Percentiles rank a stretch among this genome's conserved stretches.
phyloP scores from a whole-genome alignment of 2,888 invertebrate genomes.

The Melolontha melolontha region DNA sequence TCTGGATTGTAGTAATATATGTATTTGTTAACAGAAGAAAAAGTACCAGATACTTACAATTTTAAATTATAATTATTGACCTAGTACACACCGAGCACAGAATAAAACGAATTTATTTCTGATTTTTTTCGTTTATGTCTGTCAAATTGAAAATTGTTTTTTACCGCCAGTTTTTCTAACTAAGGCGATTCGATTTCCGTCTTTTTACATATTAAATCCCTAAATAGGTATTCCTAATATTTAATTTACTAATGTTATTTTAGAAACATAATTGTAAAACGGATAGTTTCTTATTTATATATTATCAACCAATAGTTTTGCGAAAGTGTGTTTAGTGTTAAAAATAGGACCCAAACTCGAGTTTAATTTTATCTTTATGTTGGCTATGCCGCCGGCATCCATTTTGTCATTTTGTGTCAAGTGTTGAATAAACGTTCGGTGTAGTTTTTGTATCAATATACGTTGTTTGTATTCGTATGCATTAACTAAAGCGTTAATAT shows the following conservation, averaged over 20 bases:
- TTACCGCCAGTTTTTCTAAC: slow-evolving; percentile 32
- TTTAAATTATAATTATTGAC: neutral
- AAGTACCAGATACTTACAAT: neutral
- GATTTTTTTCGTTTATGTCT: slow-evolving; percentile 7
- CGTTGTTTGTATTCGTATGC: too few relatives aligned
- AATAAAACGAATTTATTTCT: slow-evolving; percentile 1
- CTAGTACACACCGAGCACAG: neutral
- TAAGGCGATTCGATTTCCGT: slow-evolving; percentile 23
- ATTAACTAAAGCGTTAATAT: too few relatives aligned
- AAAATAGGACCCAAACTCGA: neutral
- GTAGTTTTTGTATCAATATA: too few relatives aligned
- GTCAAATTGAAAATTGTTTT: slow-evolving; percentile 27
- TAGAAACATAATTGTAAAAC: neutral
- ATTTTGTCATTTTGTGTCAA: slow-evolving; percentile 25
- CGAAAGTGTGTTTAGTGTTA: neutral
- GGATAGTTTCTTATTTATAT: neutral
- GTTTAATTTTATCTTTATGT: neutral
- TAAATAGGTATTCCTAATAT: neutral
- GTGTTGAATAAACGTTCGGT: slow-evolving; percentile 8
- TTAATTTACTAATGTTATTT: neutral
- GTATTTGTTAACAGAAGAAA: too few relatives aligned
- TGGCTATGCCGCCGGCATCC: slow-evolving; percentile 4
- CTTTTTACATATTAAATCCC: slow-evolving; percentile 8
- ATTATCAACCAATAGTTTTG: neutral
- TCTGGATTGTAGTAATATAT: too few relatives aligned